Evolutionary conservation across 2,888 invertebrate species (phyloP).

Genomic region (Thymelicus acteon): DNA sequence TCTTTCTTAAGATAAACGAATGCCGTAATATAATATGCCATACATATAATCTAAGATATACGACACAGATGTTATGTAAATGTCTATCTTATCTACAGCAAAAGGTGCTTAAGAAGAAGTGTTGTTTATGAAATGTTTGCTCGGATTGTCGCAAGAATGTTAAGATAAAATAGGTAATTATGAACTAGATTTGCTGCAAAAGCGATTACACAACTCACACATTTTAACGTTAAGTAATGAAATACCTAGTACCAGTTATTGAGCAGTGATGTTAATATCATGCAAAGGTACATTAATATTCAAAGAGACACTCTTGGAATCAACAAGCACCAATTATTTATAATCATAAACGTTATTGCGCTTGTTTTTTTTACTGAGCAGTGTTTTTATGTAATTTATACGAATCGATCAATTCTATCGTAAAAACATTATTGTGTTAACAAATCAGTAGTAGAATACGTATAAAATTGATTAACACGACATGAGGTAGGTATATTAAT

Average conservation of each 20-base stretch:
- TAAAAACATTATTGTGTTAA: too few relatives aligned
- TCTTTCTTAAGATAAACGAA: background rate
- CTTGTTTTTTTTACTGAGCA: too few relatives aligned
- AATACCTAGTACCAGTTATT: background rate
- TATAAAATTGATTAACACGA: too few relatives aligned
- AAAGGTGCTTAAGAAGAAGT: conserved; percentile 29
- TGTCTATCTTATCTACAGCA: conserved; percentile 39
- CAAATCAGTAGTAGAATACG: too few relatives aligned
- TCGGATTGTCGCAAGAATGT: conserved; percentile 22
- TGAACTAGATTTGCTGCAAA: conserved; percentile 5
- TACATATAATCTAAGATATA: conserved; percentile 37
- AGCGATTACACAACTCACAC: background rate
- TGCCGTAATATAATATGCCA: conserved; percentile 6
- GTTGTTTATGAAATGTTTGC: conserved; percentile 36
- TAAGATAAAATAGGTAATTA: conserved; percentile 2
- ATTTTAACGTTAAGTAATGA: background rate
- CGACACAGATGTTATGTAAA: conserved; percentile 38
- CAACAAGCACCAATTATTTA: too few relatives aligned
- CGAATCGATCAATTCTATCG: too few relatives aligned
- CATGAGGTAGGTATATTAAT: too few relatives aligned
- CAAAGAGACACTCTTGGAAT: too few relatives aligned
- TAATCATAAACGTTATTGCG: too few relatives aligned
- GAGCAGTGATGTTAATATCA: too few relatives aligned
- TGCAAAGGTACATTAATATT: too few relatives aligned
- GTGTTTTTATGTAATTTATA: too few relatives aligned